Percentiles rank a stretch among this genome's conserved stretches.
Evolutionary conservation across 2,888 invertebrate species (phyloP).

Genomic region (Nezara viridula): DNA sequence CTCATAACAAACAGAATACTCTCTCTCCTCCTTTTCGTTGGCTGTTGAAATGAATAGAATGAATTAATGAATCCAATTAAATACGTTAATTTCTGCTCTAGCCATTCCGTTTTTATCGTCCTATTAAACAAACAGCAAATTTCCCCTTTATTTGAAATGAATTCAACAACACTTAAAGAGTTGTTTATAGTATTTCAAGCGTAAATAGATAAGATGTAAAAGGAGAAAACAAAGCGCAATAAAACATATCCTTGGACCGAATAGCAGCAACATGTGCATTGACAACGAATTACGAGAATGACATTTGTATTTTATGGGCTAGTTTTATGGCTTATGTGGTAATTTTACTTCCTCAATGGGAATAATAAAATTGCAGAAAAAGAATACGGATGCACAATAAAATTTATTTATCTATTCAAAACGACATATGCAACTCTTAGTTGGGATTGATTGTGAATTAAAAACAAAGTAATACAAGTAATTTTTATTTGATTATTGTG

Average conservation of each 20-base stretch:
- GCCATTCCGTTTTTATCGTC: too few species aligned
- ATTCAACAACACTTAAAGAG: not conserved
- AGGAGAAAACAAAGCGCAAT: not conserved
- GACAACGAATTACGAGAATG: slow-evolving; percentile 17
- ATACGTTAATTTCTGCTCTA: too few species aligned
- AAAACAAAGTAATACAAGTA: too few species aligned
- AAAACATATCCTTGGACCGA: not conserved
- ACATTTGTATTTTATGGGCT: slow-evolving; percentile 16
- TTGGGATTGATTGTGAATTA: too few species aligned
- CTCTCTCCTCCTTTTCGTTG: too few species aligned
- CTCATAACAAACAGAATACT: too few species aligned
- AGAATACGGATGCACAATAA: not conserved
- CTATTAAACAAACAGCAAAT: too few species aligned
- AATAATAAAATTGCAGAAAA: not conserved
- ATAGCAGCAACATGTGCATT: slow-evolving; percentile 10
- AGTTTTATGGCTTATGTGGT: slow-evolving; percentile 24
- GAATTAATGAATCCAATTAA: too few species aligned
- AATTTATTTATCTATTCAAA: not conserved
- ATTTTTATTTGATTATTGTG: too few species aligned
- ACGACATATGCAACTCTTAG: too few species aligned
- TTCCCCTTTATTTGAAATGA: not conserved
- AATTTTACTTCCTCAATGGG: not conserved
- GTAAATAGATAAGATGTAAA: not conserved
- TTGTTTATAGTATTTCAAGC: not conserved
- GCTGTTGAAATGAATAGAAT: too few species aligned